phyloP scores from a whole-genome alignment of 2,113 vertebrate genomes.

The Tetrax tetrax region DNA sequence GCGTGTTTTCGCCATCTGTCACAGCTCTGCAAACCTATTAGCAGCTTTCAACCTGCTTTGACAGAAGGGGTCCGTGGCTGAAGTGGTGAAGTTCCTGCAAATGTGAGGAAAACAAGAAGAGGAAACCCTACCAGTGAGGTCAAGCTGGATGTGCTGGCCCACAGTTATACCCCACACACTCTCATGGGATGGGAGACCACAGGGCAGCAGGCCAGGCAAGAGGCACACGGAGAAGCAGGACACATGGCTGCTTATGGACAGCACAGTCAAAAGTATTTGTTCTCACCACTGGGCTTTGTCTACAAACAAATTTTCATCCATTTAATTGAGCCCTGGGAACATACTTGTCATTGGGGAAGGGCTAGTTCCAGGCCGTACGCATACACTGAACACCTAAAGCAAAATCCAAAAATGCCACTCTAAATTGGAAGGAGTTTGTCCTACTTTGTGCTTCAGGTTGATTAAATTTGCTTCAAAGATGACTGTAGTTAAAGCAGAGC shows the following conservation, averaged over 20 bases:
- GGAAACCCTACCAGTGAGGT: background rate
- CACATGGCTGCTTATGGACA: background rate
- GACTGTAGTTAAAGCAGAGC: background rate
- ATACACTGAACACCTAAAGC: background rate
- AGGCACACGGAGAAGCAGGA: background rate
- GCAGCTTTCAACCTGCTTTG: background rate
- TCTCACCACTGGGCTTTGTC: background rate
- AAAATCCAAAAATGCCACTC: background rate
- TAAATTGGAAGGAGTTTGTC: background rate
- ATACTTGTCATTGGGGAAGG: background rate
- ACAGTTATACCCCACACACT: background rate
- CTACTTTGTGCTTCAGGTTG: background rate
- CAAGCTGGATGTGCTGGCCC: background rate
- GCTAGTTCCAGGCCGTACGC: background rate
- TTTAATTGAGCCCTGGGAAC: background rate
- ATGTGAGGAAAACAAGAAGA: background rate
- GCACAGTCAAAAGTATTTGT: background rate
- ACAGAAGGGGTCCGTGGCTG: background rate
- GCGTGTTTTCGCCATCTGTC: background rate
- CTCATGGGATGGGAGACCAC: rapidly evolving
- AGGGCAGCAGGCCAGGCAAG: background rate
- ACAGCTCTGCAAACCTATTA: background rate
- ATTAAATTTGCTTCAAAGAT: background rate
- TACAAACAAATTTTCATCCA: background rate
- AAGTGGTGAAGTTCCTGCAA: background rate